Base-by-base conservation (phyloP, 2,113 vertebrate species). In the Eclectus roratus region DNA sequence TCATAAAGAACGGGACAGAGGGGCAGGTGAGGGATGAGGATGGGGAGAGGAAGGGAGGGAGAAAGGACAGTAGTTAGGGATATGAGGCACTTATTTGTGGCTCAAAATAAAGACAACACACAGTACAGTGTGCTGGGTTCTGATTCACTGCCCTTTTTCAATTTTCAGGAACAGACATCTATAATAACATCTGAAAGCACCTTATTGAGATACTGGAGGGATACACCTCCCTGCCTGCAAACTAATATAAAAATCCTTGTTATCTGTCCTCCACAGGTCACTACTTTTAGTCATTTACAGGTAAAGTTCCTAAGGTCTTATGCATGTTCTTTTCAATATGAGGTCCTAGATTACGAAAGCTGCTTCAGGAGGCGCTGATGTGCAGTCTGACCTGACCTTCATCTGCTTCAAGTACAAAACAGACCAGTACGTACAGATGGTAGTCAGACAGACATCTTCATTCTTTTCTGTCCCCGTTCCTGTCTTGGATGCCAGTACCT, bases 51-150 rank as follows among this genome's bases (percentile, higher is more conserved):
- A 4, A 58, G 16, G 6, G 4, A 18, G 8, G 6, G 10, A 13
- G 6, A 73, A 80, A 66, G 11, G 7, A 25, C 60, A 89, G 41
- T 35, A 56, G 43, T 69, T 79, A 63, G 74, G 29, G 47, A 33
- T 73, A 73, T 15, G 31, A 41, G 33, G 13, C n/a, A 56, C 7
- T 69, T 83, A 39, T 17, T 60, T 13, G 2, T 61, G 35, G 33
- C 18, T 80, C 58, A 55, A 94, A 88, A 88, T 43, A 88, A 81
- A 93, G 80, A 44, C 14, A 80, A 41, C 15, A 44, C 35, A 74
- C 3, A 39, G 20, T 27, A 28, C 16, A 58, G 8, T 33, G 16
- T 84, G 50, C 33, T 74, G 29, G 17, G 18, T 58, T 92, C 55
- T 43, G 33, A 64, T 17, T 80, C 41, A 29, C 28, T 43, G 17